Conservation (phyloP, 2,888 invertebrate species). For the Drosophila acutilabella region DNA sequence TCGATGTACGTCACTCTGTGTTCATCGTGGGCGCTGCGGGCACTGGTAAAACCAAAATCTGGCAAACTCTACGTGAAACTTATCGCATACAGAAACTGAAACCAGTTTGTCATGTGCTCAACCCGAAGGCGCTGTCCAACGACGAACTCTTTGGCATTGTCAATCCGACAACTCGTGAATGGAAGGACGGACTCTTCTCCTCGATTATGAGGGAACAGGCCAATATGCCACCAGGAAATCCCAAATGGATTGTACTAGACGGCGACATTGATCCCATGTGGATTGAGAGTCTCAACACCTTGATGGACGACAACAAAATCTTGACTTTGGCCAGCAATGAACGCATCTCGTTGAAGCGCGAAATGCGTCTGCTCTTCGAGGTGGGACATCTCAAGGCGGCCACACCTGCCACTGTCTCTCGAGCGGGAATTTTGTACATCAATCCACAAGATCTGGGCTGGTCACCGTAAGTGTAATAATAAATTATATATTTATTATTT, state of each 20-base stretch:
- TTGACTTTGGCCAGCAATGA: conserved; percentile 97
- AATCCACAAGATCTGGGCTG: conserved; percentile 97
- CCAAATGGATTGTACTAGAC: conserved; percentile 98
- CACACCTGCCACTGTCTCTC: conserved; percentile 97
- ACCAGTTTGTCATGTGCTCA: conserved; percentile 94
- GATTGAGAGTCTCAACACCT: conserved; percentile 98
- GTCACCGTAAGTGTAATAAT: conserved; percentile 93
- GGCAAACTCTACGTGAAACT: conserved; percentile 94
- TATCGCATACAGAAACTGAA: conserved; percentile 89
- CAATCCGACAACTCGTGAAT: conserved; percentile 96
- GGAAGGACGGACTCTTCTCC: conserved; percentile 96
- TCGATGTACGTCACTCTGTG: conserved; percentile 97
- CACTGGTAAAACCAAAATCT: conserved; percentile 96
- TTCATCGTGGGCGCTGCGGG: conserved; percentile 95
- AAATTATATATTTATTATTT: background rate
- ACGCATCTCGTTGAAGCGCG: conserved; percentile 94
- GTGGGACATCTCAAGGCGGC: conserved; percentile 96
- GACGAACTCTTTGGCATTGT: conserved; percentile 98
- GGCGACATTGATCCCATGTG: conserved; percentile 93
- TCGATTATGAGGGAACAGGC: conserved; percentile 97
- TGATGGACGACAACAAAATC: conserved; percentile 99
- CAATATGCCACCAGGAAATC: conserved; percentile 92
- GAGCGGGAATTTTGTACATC: conserved; percentile 97
- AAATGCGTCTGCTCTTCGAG: conserved; percentile 96
- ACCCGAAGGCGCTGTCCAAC: conserved; percentile 97